Conservation (phyloP, 2,888 invertebrate species). For the Standfussiana lucernea region DNA sequence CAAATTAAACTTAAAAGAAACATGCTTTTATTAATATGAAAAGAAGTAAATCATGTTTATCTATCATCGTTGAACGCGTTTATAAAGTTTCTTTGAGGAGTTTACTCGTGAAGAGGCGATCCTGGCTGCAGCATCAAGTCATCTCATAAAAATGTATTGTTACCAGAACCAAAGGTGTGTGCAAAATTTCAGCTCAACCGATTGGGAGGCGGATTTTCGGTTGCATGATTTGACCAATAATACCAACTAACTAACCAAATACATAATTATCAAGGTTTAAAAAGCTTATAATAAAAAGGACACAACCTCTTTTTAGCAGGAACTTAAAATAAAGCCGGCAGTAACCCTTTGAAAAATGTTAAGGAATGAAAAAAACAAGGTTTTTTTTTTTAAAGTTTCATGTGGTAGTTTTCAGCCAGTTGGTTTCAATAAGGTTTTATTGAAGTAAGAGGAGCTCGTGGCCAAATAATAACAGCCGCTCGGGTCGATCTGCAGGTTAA, state of each 20-base stretch:
- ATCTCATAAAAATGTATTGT: background rate
- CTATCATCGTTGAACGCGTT: background rate
- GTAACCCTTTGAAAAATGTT: constrained; percentile 10
- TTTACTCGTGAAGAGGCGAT: background rate
- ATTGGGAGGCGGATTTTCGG: background rate
- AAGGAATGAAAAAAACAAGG: background rate
- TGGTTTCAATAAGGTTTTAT: background rate
- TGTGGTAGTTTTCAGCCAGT: background rate
- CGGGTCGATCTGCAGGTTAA: background rate
- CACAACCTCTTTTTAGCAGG: constrained; percentile 16
- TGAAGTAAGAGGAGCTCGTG: background rate
- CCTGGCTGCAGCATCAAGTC: background rate
- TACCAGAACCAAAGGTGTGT: background rate
- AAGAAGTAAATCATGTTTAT: background rate
- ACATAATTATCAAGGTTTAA: too few relatives aligned
- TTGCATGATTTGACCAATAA: background rate
- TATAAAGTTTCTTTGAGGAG: background rate
- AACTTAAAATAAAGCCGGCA: background rate
- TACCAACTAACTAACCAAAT: background rate
- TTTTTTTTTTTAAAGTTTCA: background rate
- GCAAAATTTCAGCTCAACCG: background rate
- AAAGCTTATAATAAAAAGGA: background rate
- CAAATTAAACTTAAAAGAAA: background rate
- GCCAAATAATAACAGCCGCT: background rate
- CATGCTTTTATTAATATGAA: background rate